phyloP scores from a whole-genome alignment of 1,140 invertebrate genomes.

The Hirudo medicinalis region DNA sequence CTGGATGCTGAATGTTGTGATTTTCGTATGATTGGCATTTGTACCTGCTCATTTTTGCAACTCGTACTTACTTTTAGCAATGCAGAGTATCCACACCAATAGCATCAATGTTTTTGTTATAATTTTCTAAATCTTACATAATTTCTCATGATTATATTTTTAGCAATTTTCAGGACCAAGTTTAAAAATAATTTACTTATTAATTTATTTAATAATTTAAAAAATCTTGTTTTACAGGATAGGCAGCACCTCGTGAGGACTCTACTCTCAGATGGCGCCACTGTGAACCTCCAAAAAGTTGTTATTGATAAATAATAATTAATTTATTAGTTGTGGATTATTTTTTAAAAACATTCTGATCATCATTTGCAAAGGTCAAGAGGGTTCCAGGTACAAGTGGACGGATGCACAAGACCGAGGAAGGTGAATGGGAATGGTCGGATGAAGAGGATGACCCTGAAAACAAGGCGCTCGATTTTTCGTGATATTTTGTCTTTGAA shows the following conservation, averaged over 20 bases:
- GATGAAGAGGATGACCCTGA: constrained; percentile 59
- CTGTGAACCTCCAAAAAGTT: constrained; percentile 65
- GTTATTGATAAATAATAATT: constrained; percentile 11
- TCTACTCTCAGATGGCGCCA: constrained; percentile 70
- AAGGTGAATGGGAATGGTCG: constrained; percentile 98
- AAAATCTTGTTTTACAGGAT: constrained; percentile 46
- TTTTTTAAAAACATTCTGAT: not conserved
- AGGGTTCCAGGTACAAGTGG: constrained; percentile 75
- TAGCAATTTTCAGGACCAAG: too few species aligned
- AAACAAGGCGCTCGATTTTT: constrained; percentile 28
- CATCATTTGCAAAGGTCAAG: constrained; percentile 32
- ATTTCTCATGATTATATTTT: too few species aligned
- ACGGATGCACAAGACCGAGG: constrained; percentile 76
- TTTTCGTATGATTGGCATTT: too few species aligned
- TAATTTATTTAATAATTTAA: too few species aligned
- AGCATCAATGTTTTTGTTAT: too few species aligned
- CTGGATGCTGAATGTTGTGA: too few species aligned
- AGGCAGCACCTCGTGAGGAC: constrained; percentile 83
- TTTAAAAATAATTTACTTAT: too few species aligned
- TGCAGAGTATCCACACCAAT: too few species aligned
- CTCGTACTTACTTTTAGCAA: too few species aligned
- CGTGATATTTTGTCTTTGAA: too few species aligned
- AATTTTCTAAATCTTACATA: too few species aligned
- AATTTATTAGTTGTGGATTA: not conserved
- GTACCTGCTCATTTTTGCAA: too few species aligned